These are phyloP conservation scores for Theretra japonica DNA, from an alignment of 2,888 invertebrate genomes.

Conservation along the genomic window DNA sequence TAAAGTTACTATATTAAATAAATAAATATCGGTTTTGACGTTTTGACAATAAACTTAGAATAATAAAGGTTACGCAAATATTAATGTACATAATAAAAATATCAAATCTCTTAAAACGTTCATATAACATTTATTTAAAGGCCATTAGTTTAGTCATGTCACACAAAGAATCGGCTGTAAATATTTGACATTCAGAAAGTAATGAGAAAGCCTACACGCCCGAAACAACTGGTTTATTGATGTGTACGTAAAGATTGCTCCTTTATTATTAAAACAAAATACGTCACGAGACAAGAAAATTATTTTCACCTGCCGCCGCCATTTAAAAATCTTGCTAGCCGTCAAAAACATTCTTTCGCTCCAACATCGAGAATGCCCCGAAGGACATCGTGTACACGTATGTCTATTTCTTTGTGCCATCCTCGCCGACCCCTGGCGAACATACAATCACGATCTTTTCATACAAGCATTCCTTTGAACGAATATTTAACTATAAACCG, in stretches of 20 bases:
- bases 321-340: background rate
- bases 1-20: too few relatives aligned
- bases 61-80: too few relatives aligned
- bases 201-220: background rate
- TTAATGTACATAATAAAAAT: too few relatives aligned
- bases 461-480: constrained; percentile 1
- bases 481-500: background rate
- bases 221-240: background rate
- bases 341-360: background rate
- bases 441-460: background rate
- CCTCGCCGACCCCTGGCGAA: background rate
- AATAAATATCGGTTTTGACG: too few relatives aligned
- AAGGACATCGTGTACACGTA: background rate
- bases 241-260: background rate
- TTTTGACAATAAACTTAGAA: too few relatives aligned
- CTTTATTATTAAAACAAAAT: background rate
- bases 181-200: background rate
- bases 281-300: background rate
- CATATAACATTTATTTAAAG: too few relatives aligned
- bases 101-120: too few relatives aligned
- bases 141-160: too few relatives aligned
- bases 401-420: background rate
- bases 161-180: background rate
- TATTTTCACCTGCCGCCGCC: background rate
- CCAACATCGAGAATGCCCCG: background rate